Conservation (phyloP, 2,797 vertebrate species). For the Chiloscyllium punctatum region DNA sequence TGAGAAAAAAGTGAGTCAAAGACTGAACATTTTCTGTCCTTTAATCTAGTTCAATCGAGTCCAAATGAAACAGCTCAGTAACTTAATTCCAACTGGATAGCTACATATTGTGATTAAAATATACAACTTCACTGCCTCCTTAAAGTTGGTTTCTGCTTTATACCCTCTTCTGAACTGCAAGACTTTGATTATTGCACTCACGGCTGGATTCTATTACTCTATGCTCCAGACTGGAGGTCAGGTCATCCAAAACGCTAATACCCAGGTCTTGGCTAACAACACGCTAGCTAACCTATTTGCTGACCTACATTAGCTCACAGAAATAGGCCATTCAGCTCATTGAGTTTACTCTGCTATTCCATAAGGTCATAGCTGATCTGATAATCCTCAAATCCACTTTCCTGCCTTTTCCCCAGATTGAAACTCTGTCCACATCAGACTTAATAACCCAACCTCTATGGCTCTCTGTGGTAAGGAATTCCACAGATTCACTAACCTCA, state of each 20-base stretch:
- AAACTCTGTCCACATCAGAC: neutral
- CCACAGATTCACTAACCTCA: neutral
- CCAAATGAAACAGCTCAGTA: neutral
- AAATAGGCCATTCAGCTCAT: neutral
- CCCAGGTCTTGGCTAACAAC: too few species aligned
- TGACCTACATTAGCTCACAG: too few species aligned
- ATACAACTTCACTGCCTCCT: neutral
- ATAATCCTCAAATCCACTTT: neutral
- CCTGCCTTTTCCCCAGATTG: neutral
- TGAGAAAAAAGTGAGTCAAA: neutral
- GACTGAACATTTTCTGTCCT: neutral
- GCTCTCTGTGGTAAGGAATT: neutral
- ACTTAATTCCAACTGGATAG: neutral
- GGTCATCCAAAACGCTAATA: too few species aligned
- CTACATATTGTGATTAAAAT: neutral
- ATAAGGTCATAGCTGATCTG: neutral
- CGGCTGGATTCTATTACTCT: too few species aligned
- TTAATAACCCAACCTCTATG: neutral
- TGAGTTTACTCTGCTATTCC: neutral
- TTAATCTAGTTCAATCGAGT: neutral
- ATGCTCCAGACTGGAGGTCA: too few species aligned
- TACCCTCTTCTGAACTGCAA: neutral
- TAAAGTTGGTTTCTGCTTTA: neutral
- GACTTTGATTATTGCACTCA: too few species aligned
- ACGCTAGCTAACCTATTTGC: too few species aligned